Base-by-base conservation (phyloP, 2,888 invertebrate species). In the Netelia fuscicornis region DNA sequence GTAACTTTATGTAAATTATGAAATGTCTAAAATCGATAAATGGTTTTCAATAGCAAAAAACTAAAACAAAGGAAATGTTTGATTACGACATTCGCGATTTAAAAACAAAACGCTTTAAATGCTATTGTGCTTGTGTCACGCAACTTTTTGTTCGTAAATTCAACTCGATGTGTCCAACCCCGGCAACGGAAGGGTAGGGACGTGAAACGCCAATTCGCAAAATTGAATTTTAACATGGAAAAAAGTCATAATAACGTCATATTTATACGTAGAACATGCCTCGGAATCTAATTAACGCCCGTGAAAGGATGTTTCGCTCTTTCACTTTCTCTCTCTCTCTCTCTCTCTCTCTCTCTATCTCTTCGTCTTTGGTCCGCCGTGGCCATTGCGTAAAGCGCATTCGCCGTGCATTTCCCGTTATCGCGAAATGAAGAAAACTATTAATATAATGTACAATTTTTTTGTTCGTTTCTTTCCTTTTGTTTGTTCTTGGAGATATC, bases 301-400 rank as follows among this genome's bases (percentile, higher is more conserved):
- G 30, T 56, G 48, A 83, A 74, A 77, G 80, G 83, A 77, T 3
- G 60, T 60, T 62, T 37, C 37, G 37, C 37, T 37, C 6, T 52
- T 60, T 52, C 13, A 42, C 17, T 65, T n/a, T 48, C 48, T 48
- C 11, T 48, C 48, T 48, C 11, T 48, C 48, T 56, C 17, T 56
- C 56, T 77, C n/a, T 77, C 44, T 48, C 48, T 48, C 11, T 48
- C 54, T 74, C 68, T 84, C 83, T 78, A 20, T 20, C 20, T 62
- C 56, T 56, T 56, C 80, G 83, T 92, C 92, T 92, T 92, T 92
- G 92, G 92, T 92, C 91, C 91, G 90, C 90, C 88, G 88, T 90
- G 90, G 86, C 85, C 80, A 54, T 84, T 84, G 84, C 86, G 78
- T 68, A 75, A 81, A 82, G 77, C 78, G 82, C 84, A 85, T 81